These are phyloP conservation scores for Epinotia bilunana DNA, from an alignment of 2,888 invertebrate genomes.

Conservation along the genomic window DNA sequence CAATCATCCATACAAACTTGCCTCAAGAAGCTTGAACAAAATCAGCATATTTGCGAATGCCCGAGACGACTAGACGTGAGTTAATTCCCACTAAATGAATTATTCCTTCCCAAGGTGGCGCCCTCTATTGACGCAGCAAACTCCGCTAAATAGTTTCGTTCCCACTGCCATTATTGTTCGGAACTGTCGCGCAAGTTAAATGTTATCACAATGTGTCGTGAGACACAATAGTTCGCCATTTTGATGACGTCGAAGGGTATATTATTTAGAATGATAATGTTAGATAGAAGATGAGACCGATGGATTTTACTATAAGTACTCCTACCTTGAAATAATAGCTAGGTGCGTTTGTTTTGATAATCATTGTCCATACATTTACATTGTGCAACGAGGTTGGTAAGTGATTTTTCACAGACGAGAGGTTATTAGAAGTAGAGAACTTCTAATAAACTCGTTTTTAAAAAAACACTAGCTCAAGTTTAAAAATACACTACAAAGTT, in stretches of 20 bases:
- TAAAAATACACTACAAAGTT: no score
- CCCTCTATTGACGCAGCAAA: constrained; percentile 80
- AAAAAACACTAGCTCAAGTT: no score
- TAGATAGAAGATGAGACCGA: constrained; percentile 43
- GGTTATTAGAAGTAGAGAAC: no score
- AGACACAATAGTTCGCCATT: constrained; percentile 64
- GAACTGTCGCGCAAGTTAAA: constrained; percentile 75
- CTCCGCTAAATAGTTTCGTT: constrained; percentile 82
- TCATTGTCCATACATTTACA: no score
- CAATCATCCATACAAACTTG: constrained; percentile 28
- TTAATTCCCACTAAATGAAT: constrained; percentile 80
- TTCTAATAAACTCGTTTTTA: no score
- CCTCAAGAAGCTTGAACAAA: constrained; percentile 52
- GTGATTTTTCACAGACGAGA: no score
- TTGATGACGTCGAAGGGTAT: constrained; percentile 46
- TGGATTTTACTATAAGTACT: neutral
- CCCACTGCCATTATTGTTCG: constrained; percentile 78
- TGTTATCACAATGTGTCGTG: constrained; percentile 61
- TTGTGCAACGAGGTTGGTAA: no score
- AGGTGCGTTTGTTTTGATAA: neutral
- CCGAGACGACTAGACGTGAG: constrained; percentile 61
- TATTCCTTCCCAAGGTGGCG: constrained; percentile 77
- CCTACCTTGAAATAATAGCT: neutral
- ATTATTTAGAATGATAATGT: constrained; percentile 42
- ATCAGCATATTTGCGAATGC: constrained; percentile 57